These are phyloP conservation scores for Merodon equestris DNA, from an alignment of 2,888 invertebrate species.

Conservation along the genomic window DNA sequence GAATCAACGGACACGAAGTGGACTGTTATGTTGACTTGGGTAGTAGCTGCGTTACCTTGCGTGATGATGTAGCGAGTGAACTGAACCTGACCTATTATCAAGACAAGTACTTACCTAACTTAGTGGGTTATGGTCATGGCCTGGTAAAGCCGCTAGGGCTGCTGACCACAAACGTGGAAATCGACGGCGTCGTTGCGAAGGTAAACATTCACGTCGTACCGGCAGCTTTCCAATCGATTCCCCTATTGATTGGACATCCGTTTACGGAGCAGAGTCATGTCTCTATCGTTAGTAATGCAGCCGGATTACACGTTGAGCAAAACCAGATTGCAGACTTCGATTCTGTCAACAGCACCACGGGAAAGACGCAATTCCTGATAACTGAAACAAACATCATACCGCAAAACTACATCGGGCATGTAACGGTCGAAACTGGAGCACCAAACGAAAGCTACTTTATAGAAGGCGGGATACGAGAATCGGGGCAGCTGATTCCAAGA, in stretches of 20 bases:
- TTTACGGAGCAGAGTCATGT: neutral
- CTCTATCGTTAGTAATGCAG: neutral
- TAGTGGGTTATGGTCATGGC: conserved; percentile 3
- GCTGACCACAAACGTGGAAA: neutral
- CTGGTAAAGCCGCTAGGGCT: conserved; percentile 7
- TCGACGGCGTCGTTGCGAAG: neutral
- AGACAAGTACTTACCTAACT: conserved; percentile 1
- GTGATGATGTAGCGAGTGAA: neutral
- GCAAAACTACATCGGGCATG: conserved; percentile 2
- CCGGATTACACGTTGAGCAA: neutral
- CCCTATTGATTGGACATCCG: conserved; percentile 12
- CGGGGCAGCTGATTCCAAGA: conserved; percentile 1
- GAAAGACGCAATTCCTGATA: neutral
- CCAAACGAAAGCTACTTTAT: conserved; percentile 12
- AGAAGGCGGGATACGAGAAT: conserved; percentile 1
- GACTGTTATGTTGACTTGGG: conserved; percentile 4
- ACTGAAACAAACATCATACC: neutral
- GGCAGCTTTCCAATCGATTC: conserved; percentile 1
- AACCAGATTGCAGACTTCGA: neutral
- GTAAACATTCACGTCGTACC: conserved; percentile 10
- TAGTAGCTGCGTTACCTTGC: conserved; percentile 2
- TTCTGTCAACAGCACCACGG: neutral
- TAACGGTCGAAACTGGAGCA: neutral
- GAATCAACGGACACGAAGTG: neutral
- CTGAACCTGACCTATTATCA: neutral